Base-by-base conservation (phyloP, 2,888 invertebrate species). In the Flabesymbios commensalis region DNA sequence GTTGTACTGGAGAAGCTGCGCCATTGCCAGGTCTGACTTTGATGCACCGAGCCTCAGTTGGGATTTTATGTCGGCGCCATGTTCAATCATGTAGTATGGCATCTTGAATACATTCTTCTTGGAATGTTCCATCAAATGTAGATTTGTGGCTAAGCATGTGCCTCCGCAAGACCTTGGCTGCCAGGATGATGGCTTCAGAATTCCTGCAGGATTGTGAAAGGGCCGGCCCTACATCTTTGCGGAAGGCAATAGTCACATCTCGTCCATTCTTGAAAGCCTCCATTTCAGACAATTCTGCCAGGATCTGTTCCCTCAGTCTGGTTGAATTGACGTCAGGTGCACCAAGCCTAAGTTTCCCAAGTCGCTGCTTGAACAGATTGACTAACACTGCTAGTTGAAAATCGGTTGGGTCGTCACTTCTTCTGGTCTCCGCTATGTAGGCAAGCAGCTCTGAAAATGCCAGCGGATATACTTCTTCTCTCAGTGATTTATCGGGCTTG, bases 161-260 rank as follows among this genome's bases (percentile, higher is more conserved):
- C 43, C 55, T 57, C 22, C 68, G 57, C 32, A 72, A 22, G 17
- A 71, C 67, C n/a, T 65, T 63, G 7, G 67, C 68, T 10, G 68
- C 66, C 28, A 72, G 51, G 4, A 60, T 61, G 22, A 72, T 62
- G 10, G 70, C 69, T 17, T 73, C 70, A 32, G 59, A 17, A 24
- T 57, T 42, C 4, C 43, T 31, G 26, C 17, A 19, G 10, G 29
- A n/a, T 3, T 60, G 17, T n/a, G 48, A n/a, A n/a, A 58, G 39
- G 10, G 49, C 57, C 51, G 49, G 24, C 32, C 69, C 70, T 36
- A 70, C 53, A 61, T 71, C 64, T 52, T 61, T 59, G 17, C 64
- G 28, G 60, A 65, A 68, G 10, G 64, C 64, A 39, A 70, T 51
- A 28, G 67, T 10, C 26, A 68, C 53, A 55, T 71, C 67, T 19